Conservation (phyloP, 2,888 invertebrate species). For the Hanleya hanleyi region DNA sequence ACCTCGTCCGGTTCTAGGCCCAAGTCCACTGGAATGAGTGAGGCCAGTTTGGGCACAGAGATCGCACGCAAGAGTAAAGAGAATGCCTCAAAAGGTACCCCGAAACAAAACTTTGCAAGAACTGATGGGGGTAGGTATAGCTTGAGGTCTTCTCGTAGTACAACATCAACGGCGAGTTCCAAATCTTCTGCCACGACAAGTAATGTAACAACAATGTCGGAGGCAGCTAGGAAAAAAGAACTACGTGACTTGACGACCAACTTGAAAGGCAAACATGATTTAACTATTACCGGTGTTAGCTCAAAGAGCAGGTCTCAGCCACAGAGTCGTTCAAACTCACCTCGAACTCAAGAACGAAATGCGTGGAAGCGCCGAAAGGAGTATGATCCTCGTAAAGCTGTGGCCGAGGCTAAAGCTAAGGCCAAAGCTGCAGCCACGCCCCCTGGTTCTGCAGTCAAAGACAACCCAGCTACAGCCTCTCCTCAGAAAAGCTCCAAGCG, state of each 20-base stretch:
- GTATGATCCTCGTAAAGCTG: slow-evolving; percentile 96
- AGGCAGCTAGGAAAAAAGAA: background rate
- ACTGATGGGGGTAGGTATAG: slow-evolving; percentile 58
- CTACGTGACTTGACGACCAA: background rate
- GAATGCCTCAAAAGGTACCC: slow-evolving; percentile 54
- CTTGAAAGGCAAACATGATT: slow-evolving; percentile 41
- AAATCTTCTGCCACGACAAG: background rate
- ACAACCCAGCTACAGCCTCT: background rate
- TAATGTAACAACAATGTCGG: background rate
- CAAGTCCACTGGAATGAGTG: slow-evolving; percentile 44
- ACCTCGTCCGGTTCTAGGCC: slow-evolving; percentile 33
- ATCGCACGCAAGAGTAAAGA: slow-evolving; percentile 59
- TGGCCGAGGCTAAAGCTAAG: slow-evolving; percentile 81
- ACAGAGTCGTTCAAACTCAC: slow-evolving; percentile 57
- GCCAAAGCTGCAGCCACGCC: slow-evolving; percentile 5
- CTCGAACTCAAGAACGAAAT: slow-evolving; percentile 82
- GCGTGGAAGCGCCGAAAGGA: slow-evolving; percentile 97
- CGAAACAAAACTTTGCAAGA: slow-evolving; percentile 37
- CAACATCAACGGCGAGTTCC: background rate
- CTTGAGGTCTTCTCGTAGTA: slow-evolving; percentile 35
- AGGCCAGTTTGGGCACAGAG: slow-evolving; percentile 61
- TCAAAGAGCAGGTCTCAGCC: slow-evolving; percentile 54
- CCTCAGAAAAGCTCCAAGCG: slow-evolving; percentile 14
- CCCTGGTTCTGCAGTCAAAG: background rate
- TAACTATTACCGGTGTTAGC: slow-evolving; percentile 55